phyloP scores from a whole-genome alignment of 2,888 invertebrate species.

The Ochropleura leucogaster region DNA sequence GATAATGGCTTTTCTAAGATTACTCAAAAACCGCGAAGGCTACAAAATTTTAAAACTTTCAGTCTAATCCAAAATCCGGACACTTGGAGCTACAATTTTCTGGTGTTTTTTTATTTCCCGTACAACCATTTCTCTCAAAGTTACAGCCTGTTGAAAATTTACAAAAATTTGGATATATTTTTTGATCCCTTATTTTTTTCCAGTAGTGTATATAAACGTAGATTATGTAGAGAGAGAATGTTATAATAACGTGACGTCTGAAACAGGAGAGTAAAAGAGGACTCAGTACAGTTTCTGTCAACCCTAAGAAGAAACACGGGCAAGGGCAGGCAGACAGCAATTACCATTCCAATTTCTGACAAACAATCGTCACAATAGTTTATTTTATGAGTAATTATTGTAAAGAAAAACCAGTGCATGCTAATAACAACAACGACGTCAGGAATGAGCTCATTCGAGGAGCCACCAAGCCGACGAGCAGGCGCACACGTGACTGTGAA shows the following conservation, averaged over 20 bases:
- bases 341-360: not conserved
- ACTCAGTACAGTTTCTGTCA: not conserved
- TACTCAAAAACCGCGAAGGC: too few relatives aligned
- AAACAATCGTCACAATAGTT: conserved; percentile 5
- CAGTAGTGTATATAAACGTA: too few relatives aligned
- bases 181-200: too few relatives aligned
- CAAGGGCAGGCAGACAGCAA: not conserved
- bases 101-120: too few relatives aligned
- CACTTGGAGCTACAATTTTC: too few relatives aligned
- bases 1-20: too few relatives aligned
- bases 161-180: too few relatives aligned
- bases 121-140: too few relatives aligned
- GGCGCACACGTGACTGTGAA: conserved; percentile 1
- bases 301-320: too few relatives aligned
- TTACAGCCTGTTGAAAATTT: too few relatives aligned
- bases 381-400: conserved; percentile 7
- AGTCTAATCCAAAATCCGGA: too few relatives aligned
- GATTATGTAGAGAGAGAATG: not conserved
- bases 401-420: conserved; percentile 21
- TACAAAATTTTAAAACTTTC: too few relatives aligned
- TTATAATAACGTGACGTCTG: not conserved
- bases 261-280: not conserved
- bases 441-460: conserved; percentile 38
- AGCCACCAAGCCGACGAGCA: not conserved
- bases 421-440: conserved; percentile 23